phyloP scores from a whole-genome alignment of 2,113 vertebrate genomes.

The Cavia aperea region DNA sequence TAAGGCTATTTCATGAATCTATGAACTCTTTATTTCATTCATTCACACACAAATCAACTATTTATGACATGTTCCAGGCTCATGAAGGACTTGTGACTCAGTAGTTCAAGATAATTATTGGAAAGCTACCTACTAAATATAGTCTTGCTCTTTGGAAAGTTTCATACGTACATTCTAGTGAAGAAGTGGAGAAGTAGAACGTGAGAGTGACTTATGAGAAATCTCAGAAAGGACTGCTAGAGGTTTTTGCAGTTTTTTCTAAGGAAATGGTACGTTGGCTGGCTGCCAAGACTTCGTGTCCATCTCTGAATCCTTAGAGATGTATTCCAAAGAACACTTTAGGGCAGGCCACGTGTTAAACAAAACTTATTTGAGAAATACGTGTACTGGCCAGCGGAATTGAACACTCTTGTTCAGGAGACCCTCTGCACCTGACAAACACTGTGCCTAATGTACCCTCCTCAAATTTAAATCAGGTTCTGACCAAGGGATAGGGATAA shows the following conservation, averaged over 20 bases:
- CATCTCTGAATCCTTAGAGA: not conserved
- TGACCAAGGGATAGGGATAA: not conserved
- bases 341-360: not conserved
- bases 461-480: not conserved
- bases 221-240: not conserved
- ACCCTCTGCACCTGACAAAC: not conserved
- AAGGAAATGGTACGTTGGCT: not conserved
- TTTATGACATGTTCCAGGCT: not conserved
- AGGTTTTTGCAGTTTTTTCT: not conserved
- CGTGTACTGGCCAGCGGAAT: not conserved
- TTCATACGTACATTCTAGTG: not conserved
- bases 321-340: not conserved
- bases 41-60: not conserved
- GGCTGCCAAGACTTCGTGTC: not conserved
- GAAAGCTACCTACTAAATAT: not conserved
- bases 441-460: not conserved
- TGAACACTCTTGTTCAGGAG: not conserved
- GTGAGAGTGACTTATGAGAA: not conserved
- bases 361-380: not conserved
- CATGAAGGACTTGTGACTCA: not conserved
- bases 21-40: not conserved
- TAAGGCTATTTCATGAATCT: not conserved
- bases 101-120: constrained; percentile 30
- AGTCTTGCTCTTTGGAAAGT: not conserved
- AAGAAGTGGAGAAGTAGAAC: not conserved